A percentile compares a stretch with the other conserved stretches of the same genome.
These are phyloP conservation scores for Orthosia incerta DNA, from an alignment of 2,888 invertebrate genomes.

Conservation along the genomic window DNA sequence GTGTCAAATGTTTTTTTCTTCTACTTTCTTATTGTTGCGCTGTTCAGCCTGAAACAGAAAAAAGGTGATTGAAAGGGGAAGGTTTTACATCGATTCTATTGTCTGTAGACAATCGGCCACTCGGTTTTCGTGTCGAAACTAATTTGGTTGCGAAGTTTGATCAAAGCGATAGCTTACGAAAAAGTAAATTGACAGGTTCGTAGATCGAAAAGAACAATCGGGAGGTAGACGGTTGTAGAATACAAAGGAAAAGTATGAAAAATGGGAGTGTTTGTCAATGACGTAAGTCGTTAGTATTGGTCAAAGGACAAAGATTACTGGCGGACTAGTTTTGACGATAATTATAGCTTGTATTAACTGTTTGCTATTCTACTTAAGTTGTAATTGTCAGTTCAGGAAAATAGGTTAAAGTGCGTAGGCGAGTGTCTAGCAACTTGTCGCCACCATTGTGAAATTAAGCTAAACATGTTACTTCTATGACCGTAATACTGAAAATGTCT, in stretches of 20 bases:
- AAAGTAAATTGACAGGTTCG: conserved; percentile 84
- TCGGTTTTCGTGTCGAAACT: conserved; percentile 89
- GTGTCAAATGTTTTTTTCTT: conserved; percentile 79
- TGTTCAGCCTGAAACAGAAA: conserved; percentile 86
- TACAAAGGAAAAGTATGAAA: conserved; percentile 64
- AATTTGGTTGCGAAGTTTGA: conserved; percentile 86
- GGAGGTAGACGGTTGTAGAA: conserved; percentile 53
- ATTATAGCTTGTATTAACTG: conserved; percentile 39
- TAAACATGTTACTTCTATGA: conserved; percentile 9
- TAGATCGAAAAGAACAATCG: conserved; percentile 72
- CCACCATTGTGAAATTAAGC: conserved; percentile 36
- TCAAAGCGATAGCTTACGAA: conserved; percentile 84
- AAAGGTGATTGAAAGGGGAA: conserved; percentile 85
- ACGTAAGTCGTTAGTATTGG: conserved; percentile 52
- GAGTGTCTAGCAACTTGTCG: conserved; percentile 25
- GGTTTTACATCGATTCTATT: conserved; percentile 86
- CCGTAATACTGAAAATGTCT: neutral
- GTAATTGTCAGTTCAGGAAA: conserved; percentile 34
- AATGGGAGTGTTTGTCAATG: conserved; percentile 56
- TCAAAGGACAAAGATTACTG: conserved; percentile 40
- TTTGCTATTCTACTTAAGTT: conserved; percentile 32
- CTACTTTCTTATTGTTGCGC: conserved; percentile 72
- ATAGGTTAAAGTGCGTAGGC: conserved; percentile 51
- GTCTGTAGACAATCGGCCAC: conserved; percentile 86
- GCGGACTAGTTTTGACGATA: conserved; percentile 26